Base-by-base conservation (phyloP, 2,797 vertebrate genomes). In the Toxotes lorentzi region DNA sequence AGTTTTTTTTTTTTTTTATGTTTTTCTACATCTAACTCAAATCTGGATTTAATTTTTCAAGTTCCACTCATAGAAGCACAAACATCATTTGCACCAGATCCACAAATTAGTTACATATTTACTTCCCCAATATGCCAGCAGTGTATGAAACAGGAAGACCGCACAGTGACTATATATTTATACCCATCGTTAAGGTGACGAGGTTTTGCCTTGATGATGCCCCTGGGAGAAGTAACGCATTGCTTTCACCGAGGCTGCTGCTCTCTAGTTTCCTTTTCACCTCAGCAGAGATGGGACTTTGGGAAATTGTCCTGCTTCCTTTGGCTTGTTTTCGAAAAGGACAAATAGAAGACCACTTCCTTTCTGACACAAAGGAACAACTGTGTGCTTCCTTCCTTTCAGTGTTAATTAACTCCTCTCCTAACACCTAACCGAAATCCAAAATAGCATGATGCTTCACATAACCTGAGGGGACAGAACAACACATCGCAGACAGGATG, bases 41-140 rank as follows among this genome's bases (percentile, higher is more conserved):
- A 78, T 88, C 88, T 91, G 87, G 86, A 82, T 88, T 91, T 84
- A 1, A 90, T 93, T 92, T 56, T 5, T 48, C 40, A 63, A 70
- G 43, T 64, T 83, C 69, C n/a, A 54, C 56, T 51, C 54, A 16
- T 30, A 77, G 35, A 81, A 82, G 50, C 53, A 73, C 66, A 73
- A 76, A 79, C 17, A 43, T 24, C 21, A 82, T 82, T 72, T 83
- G 32, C 50, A 68, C 41, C 78, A 78, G 56, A 21, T 32, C 27
- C 58, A 58, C n/a, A 62, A 81, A 71, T 78, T 10, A 68, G 73
- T 79, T 69, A 23, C 79, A 81, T 59, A 78, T 84, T 88, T 78
- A 65, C 53, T 69, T 30, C 1, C 45, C 56, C 50, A 60, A 24
- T 45, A 38, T 76, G 68, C 32, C 40, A 76, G 82, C 7, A 0